phyloP scores from a whole-genome alignment of 2,888 invertebrate species.

The Drosophila meridiana region DNA sequence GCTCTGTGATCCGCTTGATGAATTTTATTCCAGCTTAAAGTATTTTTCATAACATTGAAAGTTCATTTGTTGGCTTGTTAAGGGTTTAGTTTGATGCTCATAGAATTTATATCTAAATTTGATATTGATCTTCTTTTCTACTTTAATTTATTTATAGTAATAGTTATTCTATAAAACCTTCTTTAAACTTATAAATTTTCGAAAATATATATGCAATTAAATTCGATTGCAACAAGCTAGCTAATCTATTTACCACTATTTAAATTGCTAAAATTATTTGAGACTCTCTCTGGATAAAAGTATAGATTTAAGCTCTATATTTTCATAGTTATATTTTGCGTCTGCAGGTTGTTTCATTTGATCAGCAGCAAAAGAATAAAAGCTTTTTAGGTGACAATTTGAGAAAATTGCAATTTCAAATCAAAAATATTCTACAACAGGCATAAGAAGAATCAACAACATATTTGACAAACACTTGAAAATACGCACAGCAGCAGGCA shows the following conservation, averaged over 20 bases:
- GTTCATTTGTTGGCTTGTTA: background rate
- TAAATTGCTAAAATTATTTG: background rate
- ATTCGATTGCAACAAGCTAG: slow-evolving; percentile 2
- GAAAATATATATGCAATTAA: slow-evolving; percentile 5
- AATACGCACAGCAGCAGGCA: slow-evolving; percentile 1
- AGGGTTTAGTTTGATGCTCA: background rate
- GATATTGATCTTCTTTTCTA: background rate
- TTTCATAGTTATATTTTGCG: background rate
- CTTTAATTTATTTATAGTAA: no score
- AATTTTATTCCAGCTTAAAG: background rate
- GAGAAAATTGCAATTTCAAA: slow-evolving; percentile 33
- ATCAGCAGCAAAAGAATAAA: background rate
- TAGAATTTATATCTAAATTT: background rate
- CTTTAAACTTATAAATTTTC: background rate
- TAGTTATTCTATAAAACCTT: background rate
- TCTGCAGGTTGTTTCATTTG: slow-evolving; percentile 2
- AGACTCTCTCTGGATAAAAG: background rate
- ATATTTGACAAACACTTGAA: slow-evolving; percentile 28
- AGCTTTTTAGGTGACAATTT: slow-evolving; percentile 29
- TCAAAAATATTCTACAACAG: slow-evolving; percentile 23
- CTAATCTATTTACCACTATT: slow-evolving; percentile 26
- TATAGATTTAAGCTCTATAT: background rate
- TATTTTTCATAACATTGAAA: background rate
- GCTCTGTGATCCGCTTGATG: background rate
- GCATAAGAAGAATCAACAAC: slow-evolving; percentile 39